Conservation (phyloP, 1,140 invertebrate species). For the Parasteatoda tepidariorum region DNA sequence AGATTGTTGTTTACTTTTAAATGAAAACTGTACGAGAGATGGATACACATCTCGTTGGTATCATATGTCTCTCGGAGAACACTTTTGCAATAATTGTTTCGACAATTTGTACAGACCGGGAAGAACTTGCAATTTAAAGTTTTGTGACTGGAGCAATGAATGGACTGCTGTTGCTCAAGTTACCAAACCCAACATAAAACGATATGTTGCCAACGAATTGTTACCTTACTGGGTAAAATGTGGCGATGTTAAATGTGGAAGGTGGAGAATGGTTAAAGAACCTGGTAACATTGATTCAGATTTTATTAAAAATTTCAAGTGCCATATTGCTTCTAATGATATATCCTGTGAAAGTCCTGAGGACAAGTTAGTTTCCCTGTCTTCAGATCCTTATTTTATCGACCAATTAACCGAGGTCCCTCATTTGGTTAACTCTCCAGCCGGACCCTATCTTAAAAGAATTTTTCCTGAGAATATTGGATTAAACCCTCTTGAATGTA, state of each 20-base stretch:
- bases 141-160: constrained; percentile 67
- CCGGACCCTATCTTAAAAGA: constrained; percentile 67
- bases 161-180: constrained; percentile 66
- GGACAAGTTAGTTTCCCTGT: constrained; percentile 9
- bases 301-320: constrained; percentile 65
- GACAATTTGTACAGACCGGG: constrained; percentile 69
- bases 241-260: constrained; percentile 64
- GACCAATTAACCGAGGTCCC: constrained; percentile 64
- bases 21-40: constrained; percentile 66
- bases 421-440: constrained; percentile 68
- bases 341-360: constrained; percentile 23
- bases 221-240: constrained; percentile 70
- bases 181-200: constrained; percentile 63
- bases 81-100: constrained; percentile 71
- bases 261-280: constrained; percentile 67
- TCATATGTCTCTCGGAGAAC: constrained; percentile 69
- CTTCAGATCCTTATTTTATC: constrained; percentile 64
- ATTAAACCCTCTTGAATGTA: constrained; percentile 68
- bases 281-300: constrained; percentile 63
- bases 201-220: constrained; percentile 66
- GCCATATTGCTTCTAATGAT: constrained; percentile 20
- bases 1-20: constrained; percentile 31
- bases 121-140: constrained; percentile 67
- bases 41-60: constrained; percentile 70
- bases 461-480: constrained; percentile 71